A percentile compares a stretch with the other conserved stretches of the same genome.
These are phyloP conservation scores for Scaptomyza flava DNA, from an alignment of 2,888 invertebrate genomes.

Conservation along the genomic window DNA sequence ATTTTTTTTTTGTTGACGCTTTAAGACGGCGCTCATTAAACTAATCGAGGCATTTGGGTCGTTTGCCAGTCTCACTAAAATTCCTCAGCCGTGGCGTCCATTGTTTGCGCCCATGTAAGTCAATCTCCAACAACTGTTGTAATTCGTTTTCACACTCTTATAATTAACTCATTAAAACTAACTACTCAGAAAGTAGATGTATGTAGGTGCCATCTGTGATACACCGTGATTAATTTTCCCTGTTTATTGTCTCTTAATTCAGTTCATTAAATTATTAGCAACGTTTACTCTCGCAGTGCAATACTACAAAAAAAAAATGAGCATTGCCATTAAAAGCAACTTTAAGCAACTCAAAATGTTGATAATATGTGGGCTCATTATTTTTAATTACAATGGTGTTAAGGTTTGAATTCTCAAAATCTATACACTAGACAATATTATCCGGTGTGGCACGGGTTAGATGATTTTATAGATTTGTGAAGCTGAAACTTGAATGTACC, in stretches of 20 bases:
- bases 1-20: slow-evolving; percentile 19
- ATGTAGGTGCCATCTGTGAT: background rate
- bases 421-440: background rate
- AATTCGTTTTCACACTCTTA: slow-evolving; percentile 37
- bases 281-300: background rate
- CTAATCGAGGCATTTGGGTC: slow-evolving; percentile 42
- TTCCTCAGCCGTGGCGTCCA: slow-evolving; percentile 13
- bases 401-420: background rate
- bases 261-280: background rate
- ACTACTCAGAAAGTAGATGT: background rate
- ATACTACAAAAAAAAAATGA: background rate
- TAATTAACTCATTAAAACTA: background rate
- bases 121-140: slow-evolving; percentile 39
- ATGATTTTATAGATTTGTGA: background rate
- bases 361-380: slow-evolving; percentile 1
- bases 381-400: background rate
- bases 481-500: no score
- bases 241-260: background rate
- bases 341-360: background rate
- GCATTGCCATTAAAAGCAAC: background rate
- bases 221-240: background rate
- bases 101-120: slow-evolving; percentile 5
- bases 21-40: slow-evolving; percentile 33
- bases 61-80: slow-evolving; percentile 13
- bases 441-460: background rate